phyloP scores from a whole-genome alignment of 1,140 invertebrate species.

The Pogonomyrmex californicus region DNA sequence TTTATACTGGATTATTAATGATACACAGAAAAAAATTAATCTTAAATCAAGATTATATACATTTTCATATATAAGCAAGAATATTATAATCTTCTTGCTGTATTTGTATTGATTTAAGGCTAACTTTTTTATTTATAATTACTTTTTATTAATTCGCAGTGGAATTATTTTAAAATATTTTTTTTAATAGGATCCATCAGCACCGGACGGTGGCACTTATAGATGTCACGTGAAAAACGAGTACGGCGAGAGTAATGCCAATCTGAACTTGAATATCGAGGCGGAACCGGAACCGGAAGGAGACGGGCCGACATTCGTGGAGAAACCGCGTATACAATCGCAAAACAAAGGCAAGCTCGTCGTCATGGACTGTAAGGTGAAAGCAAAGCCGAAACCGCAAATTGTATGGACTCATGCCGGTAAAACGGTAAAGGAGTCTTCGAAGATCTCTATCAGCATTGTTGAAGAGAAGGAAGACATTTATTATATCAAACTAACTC shows the following conservation, averaged over 20 bases:
- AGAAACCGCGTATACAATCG: slow-evolving; percentile 98
- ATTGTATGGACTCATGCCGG: slow-evolving; percentile 97
- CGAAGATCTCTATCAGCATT: slow-evolving; percentile 92
- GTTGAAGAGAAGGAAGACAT: slow-evolving; percentile 93
- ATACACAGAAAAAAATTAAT: no score
- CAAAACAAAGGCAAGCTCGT: slow-evolving; percentile 98
- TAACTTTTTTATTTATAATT: not conserved
- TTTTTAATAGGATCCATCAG: slow-evolving; percentile 94
- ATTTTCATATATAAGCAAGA: no score
- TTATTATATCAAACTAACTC: slow-evolving; percentile 96
- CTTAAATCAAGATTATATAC: no score
- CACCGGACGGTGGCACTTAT: slow-evolving; percentile 98
- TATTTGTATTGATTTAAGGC: no score
- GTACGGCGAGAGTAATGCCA: slow-evolving; percentile 99
- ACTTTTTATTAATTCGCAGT: not conserved
- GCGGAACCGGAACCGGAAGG: slow-evolving; percentile 96
- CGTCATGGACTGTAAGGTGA: slow-evolving; percentile 99
- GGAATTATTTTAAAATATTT: slow-evolving; percentile 12
- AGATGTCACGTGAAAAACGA: slow-evolving; percentile 99
- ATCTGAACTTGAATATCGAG: slow-evolving; percentile 99
- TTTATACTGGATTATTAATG: not conserved
- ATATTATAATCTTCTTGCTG: no score
- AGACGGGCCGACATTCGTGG: slow-evolving; percentile 98
- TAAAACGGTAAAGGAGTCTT: slow-evolving; percentile 92
- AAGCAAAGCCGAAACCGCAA: slow-evolving; percentile 96